These are phyloP conservation scores for Agelaius phoeniceus DNA, from an alignment of 2,113 vertebrate genomes.

Conservation along the genomic window DNA sequence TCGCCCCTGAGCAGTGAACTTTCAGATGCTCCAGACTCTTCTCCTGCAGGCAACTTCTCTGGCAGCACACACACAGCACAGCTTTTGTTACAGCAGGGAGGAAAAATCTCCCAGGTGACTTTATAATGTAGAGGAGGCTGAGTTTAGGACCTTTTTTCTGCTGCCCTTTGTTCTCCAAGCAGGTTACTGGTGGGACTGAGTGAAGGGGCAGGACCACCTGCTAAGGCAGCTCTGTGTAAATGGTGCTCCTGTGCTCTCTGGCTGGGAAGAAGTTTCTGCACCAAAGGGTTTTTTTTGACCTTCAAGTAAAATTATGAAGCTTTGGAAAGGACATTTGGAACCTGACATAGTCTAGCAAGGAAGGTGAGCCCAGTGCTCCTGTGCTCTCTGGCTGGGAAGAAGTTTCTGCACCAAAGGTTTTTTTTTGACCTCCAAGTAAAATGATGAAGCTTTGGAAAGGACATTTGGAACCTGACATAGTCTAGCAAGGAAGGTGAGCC, in stretches of 20 bases:
- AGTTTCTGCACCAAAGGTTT: too few relatives aligned
- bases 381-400: too few relatives aligned
- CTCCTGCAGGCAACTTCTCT: neutral
- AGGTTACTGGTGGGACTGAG: neutral
- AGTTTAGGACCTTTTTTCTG: neutral
- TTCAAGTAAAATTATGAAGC: neutral
- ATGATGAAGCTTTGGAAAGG: neutral
- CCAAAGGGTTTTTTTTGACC: neutral
- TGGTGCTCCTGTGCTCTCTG: neutral
- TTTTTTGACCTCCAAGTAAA: neutral
- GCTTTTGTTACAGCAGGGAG: neutral
- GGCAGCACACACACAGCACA: neutral
- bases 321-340: neutral
- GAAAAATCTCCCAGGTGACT: neutral
- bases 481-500: neutral
- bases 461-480: neutral
- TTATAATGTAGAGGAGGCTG: neutral
- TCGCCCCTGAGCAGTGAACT: neutral
- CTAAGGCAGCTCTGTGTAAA: neutral
- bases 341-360: neutral
- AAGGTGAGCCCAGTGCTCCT: neutral
- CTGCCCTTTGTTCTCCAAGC: neutral
- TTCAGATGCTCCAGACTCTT: neutral
- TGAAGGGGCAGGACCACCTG: neutral
- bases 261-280: neutral